Percentiles rank a stretch among this genome's conserved stretches.
Conservation (phyloP, 2,113 vertebrate species). For the Sinocyclocheilus anophthalmus region DNA sequence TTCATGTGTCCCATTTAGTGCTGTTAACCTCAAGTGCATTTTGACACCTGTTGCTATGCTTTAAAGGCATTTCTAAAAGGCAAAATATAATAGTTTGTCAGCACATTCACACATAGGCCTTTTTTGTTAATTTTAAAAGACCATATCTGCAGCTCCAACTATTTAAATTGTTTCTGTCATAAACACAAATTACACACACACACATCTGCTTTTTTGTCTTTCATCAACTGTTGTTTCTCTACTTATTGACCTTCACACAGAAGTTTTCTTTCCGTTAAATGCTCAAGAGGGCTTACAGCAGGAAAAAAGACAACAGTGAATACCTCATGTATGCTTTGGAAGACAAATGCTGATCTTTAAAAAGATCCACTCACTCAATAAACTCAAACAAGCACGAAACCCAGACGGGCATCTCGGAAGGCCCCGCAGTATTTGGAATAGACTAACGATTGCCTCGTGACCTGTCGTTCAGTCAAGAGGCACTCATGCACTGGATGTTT, state of each 20-base stretch:
- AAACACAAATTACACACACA: neutral
- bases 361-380: constrained; percentile 16
- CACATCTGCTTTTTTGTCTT: neutral
- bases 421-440: constrained; percentile 55
- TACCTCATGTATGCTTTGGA: constrained; percentile 1
- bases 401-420: neutral
- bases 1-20: neutral
- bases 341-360: constrained; percentile 35
- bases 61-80: neutral
- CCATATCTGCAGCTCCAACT: neutral
- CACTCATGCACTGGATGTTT: constrained; percentile 75
- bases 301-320: neutral
- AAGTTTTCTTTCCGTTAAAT: neutral
- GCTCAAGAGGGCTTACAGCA: neutral
- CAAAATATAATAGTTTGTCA: neutral
- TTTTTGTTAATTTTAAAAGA: neutral
- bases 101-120: neutral
- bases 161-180: neutral
- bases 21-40: neutral
- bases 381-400: neutral
- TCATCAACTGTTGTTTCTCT: neutral
- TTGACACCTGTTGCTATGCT: constrained; percentile 10
- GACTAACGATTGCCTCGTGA: constrained; percentile 66
- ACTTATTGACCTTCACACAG: neutral
- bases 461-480: constrained; percentile 69